These are phyloP conservation scores for Phenganax marumi DNA, from an alignment of 92 coral and sea anemone species.

Conservation along the genomic window DNA sequence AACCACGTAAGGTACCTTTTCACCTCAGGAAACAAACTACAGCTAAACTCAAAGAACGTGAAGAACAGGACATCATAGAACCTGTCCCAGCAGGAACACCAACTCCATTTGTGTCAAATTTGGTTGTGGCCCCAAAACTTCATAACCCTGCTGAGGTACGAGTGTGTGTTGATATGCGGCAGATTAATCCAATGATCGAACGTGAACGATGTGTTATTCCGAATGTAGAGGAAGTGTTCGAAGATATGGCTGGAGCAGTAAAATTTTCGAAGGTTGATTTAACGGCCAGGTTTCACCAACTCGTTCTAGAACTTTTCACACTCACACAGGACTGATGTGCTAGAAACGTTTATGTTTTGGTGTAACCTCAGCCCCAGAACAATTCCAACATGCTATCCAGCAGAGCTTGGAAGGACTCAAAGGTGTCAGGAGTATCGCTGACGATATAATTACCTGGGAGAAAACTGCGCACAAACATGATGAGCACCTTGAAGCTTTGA, in stretches of 20 bases:
- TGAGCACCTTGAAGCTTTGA: slow-evolving; percentile 14
- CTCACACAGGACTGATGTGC: slow-evolving; percentile 9
- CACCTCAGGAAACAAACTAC: background rate
- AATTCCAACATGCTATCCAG: slow-evolving; percentile 34
- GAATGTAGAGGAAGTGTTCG: slow-evolving; percentile 40
- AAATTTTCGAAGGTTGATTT: slow-evolving; percentile 8
- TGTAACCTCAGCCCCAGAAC: slow-evolving; percentile 30
- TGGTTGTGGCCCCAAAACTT: too few species aligned
- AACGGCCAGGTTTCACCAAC: slow-evolving; percentile 1
- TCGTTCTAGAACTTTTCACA: slow-evolving; percentile 5
- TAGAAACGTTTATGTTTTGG: slow-evolving; percentile 22
- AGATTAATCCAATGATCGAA: slow-evolving; percentile 25
- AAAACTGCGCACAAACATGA: slow-evolving; percentile 42
- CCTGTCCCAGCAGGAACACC: background rate
- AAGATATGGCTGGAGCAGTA: slow-evolving; percentile 35
- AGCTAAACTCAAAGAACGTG: background rate
- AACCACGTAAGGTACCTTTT: slow-evolving; percentile 3
- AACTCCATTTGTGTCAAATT: too few species aligned
- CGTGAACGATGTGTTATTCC: slow-evolving; percentile 40
- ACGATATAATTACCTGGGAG: slow-evolving; percentile 38
- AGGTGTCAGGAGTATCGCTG: slow-evolving; percentile 51
- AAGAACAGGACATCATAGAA: background rate
- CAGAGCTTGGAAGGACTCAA: slow-evolving; percentile 50
- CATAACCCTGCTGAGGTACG: background rate
- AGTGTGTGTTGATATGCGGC: too few species aligned